These are phyloP conservation scores for Danio jaintianensis DNA, from an alignment of 2,797 vertebrate genomes.

Conservation along the genomic window DNA sequence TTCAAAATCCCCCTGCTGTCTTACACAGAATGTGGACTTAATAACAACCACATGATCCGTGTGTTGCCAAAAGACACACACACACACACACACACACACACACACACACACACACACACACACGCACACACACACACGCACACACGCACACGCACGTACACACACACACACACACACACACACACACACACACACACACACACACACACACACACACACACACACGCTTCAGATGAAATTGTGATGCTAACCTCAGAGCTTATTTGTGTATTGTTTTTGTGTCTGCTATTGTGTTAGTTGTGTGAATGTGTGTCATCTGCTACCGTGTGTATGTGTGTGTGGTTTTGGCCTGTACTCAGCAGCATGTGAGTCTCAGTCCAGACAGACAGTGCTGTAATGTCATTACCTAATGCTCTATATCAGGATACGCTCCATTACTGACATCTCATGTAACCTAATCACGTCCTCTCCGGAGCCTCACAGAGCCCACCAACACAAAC, in stretches of 20 bases:
- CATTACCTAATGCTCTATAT: constrained; percentile 70
- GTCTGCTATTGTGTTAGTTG: constrained; percentile 8
- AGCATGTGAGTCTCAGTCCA: constrained; percentile 45
- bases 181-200: too few relatives aligned
- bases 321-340: constrained; percentile 28
- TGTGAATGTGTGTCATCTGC: constrained; percentile 33
- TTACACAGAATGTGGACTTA: constrained; percentile 65
- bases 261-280: neutral
- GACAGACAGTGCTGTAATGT: constrained; percentile 66
- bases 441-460: constrained; percentile 71
- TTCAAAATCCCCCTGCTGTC: constrained; percentile 63
- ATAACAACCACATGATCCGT: constrained; percentile 77
- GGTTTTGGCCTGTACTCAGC: constrained; percentile 45
- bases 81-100: too few relatives aligned
- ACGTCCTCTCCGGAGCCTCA: constrained; percentile 62
- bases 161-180: constrained; percentile 22
- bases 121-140: constrained; percentile 12
- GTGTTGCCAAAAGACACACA: constrained; percentile 62
- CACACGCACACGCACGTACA: too few relatives aligned
- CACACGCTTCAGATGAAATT: neutral
- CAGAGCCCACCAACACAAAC: constrained; percentile 48
- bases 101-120: constrained; percentile 1
- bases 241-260: constrained; percentile 8
- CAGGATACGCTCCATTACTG: constrained; percentile 65
- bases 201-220: constrained; percentile 12